Conservation (phyloP, 1,140 invertebrate genomes). For the Diabrotica virgifera region DNA sequence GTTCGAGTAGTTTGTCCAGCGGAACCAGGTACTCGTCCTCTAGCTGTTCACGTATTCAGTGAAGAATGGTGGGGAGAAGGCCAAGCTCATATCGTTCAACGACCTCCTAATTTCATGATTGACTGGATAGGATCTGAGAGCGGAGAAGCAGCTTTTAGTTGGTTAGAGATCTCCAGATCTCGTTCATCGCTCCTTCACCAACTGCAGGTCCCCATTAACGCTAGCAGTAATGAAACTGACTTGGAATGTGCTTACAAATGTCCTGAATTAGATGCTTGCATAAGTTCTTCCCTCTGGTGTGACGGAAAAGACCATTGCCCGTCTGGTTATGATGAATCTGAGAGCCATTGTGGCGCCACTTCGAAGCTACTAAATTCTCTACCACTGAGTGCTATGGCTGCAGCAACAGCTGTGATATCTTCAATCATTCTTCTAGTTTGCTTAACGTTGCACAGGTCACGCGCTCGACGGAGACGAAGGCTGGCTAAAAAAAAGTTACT, state of each 20-base stretch:
- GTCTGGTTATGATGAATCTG: conserved; percentile 78
- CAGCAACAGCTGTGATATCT: conserved; percentile 54
- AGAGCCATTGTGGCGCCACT: conserved; percentile 64
- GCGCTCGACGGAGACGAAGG: conserved; percentile 46
- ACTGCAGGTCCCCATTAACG: conserved; percentile 52
- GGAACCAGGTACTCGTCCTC: conserved; percentile 61
- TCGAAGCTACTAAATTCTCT: conserved; percentile 44
- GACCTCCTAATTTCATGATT: conserved; percentile 63
- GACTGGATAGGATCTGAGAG: conserved; percentile 70
- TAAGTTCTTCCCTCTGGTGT: conserved; percentile 80
- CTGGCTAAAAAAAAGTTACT: conserved; percentile 57
- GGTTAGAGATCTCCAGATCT: conserved; percentile 70
- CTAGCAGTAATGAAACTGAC: conserved; percentile 57
- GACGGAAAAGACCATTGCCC: conserved; percentile 82
- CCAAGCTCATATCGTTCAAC: conserved; percentile 35
- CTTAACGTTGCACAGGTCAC: conserved; percentile 46
- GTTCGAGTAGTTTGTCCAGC: conserved; percentile 72
- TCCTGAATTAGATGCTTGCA: conserved; percentile 86
- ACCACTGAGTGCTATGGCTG: conserved; percentile 55
- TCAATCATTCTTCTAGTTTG: conserved; percentile 56
- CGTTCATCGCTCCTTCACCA: conserved; percentile 63
- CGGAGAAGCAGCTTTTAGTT: conserved; percentile 66
- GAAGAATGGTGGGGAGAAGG: conserved; percentile 64
- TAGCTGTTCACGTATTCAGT: conserved; percentile 70
- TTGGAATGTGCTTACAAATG: conserved; percentile 71